Conservation (phyloP, 2,888 invertebrate species). For the Halictus ligatus region DNA sequence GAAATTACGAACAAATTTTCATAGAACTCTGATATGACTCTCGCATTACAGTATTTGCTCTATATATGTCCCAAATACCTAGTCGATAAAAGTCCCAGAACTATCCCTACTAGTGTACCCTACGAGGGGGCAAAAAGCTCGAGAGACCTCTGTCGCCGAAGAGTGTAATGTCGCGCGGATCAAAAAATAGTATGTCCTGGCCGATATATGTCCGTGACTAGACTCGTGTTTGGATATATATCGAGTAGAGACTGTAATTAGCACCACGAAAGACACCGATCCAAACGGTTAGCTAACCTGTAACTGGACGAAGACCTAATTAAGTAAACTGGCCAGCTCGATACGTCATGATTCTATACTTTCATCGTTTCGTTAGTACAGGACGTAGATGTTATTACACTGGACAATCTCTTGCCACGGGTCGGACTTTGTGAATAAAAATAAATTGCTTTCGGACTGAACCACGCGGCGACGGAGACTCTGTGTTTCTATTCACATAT, state of each 20-base stretch:
- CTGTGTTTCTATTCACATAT: neutral
- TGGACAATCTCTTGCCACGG: conserved; percentile 17
- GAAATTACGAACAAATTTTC: neutral
- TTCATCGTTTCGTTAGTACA: conserved; percentile 29
- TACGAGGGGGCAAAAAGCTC: no score
- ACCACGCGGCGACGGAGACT: conserved; percentile 17
- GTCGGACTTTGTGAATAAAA: conserved; percentile 25
- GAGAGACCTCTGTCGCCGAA: no score
- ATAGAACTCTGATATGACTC: neutral
- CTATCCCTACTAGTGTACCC: no score
- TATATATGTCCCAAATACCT: no score
- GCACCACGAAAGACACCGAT: neutral
- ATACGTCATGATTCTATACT: conserved; percentile 4
- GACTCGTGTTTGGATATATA: no score
- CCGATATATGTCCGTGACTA: no score
- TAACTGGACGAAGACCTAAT: neutral
- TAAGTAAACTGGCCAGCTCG: conserved; percentile 2
- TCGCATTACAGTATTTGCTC: neutral
- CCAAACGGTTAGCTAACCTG: neutral
- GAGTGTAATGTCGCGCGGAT: no score
- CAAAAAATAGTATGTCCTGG: no score
- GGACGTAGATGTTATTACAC: conserved; percentile 45
- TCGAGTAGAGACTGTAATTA: neutral
- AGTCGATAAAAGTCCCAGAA: no score
- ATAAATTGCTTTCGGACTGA: conserved; percentile 36